A percentile compares a stretch with the other conserved stretches of the same genome.
These are phyloP conservation scores for Gryon sp. DNA, from an alignment of 1,140 invertebrate genomes.

Conservation along the genomic window DNA sequence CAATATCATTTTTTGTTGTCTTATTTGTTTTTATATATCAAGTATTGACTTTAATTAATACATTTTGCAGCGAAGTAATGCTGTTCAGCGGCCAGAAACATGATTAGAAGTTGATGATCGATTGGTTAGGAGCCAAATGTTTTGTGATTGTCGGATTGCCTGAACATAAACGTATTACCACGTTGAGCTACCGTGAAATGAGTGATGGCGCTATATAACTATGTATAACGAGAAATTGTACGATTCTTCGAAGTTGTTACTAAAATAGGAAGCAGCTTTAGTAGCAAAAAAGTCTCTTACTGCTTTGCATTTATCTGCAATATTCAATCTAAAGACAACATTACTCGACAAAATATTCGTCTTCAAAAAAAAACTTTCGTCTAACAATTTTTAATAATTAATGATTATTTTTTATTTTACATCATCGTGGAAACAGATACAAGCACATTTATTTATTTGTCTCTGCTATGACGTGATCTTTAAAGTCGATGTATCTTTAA, in stretches of 20 bases:
- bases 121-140: constrained; percentile 21
- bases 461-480: no score
- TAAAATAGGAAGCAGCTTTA: constrained; percentile 33
- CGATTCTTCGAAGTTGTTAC: constrained; percentile 37
- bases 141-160: constrained; percentile 17
- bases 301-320: no score
- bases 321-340: no score
- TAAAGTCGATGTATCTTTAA: constrained; percentile 24
- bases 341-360: no score
- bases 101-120: constrained; percentile 26
- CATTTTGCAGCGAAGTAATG: no score
- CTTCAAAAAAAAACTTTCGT: no score
- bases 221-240: constrained; percentile 36
- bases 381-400: no score
- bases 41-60: no score
- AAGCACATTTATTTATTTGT: no score
- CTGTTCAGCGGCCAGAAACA: neutral
- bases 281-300: constrained; percentile 29
- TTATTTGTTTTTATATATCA: neutral
- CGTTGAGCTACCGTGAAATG: constrained; percentile 39
- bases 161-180: constrained; percentile 33
- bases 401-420: no score
- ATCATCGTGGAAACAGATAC: no score
- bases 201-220: constrained; percentile 56
- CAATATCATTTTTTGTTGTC: neutral